Percentiles rank a stretch among this genome's conserved stretches.
Evolutionary conservation across 2,797 vertebrate genomes (phyloP).

Genomic region (Hyperoplus immaculatus): DNA sequence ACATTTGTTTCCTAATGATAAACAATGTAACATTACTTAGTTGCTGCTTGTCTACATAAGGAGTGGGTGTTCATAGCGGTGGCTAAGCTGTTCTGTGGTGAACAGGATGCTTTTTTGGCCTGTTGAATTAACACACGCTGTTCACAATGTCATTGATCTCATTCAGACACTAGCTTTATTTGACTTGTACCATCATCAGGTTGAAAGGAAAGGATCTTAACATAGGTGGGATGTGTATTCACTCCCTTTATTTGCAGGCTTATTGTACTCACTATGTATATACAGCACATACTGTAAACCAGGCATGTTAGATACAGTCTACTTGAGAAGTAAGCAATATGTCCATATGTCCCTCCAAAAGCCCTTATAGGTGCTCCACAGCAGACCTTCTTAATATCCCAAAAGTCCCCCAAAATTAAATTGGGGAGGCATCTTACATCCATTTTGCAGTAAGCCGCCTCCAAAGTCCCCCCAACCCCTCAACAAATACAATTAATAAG

Average conservation of each 20-base stretch:
- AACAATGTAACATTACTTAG: slow-evolving; percentile 19
- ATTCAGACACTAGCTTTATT: not conserved
- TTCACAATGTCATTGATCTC: not conserved
- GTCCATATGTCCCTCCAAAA: no score
- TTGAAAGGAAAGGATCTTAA: not conserved
- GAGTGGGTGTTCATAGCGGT: not conserved
- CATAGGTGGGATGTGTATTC: not conserved
- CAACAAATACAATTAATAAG: not conserved
- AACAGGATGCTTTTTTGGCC: not conserved
- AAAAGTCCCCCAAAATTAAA: not conserved
- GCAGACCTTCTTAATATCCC: no score
- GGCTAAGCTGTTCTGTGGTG: not conserved
- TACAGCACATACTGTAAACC: not conserved
- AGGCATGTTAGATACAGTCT: not conserved
- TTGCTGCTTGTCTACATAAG: slow-evolving; percentile 27
- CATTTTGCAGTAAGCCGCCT: no score
- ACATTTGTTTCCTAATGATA: slow-evolving; percentile 38
- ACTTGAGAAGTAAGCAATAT: not conserved
- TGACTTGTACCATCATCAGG: slow-evolving; percentile 6
- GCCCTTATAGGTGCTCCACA: no score
- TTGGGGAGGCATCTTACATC: not conserved
- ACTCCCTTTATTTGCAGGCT: not conserved
- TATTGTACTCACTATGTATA: not conserved
- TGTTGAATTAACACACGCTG: slow-evolving; percentile 4
- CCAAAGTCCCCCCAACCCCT: no score